Percentiles rank a stretch among this genome's conserved stretches.
Conservation (phyloP, 2,797 vertebrate species). For the Anguilla megastoma region DNA sequence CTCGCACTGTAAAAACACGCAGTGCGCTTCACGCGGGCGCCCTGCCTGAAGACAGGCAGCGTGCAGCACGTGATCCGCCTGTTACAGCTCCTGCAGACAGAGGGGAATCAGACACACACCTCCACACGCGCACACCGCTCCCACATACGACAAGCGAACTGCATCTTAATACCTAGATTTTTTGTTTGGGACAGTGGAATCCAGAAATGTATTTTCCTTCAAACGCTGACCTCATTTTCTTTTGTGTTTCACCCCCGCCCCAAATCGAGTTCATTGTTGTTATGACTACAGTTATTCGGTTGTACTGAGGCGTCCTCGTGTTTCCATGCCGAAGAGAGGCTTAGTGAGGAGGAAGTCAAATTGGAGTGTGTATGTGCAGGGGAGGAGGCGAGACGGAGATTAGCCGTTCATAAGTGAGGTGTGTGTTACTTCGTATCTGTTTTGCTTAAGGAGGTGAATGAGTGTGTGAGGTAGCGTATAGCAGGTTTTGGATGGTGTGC, state of each 20-base stretch:
- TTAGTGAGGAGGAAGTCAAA: conserved; percentile 64
- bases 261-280: conserved; percentile 73
- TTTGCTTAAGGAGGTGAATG: conserved; percentile 41
- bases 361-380: conserved; percentile 43
- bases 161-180: conserved; percentile 69
- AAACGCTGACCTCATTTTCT: conserved; percentile 77
- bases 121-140: conserved; percentile 66
- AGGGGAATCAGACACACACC: conserved; percentile 65
- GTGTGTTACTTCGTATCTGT: conserved; percentile 63
- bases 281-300: conserved; percentile 65
- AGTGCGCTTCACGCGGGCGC: conserved; percentile 67
- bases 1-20: conserved; percentile 72
- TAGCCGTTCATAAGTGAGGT: conserved; percentile 43
- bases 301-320: conserved; percentile 66
- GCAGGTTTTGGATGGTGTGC: conserved; percentile 66
- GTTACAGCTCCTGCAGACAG: conserved; percentile 59
- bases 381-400: conserved; percentile 53
- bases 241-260: conserved; percentile 65
- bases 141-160: conserved; percentile 68
- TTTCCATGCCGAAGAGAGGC: conserved; percentile 50
- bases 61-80: conserved; percentile 66
- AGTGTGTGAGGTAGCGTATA: conserved; percentile 73
- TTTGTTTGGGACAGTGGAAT: conserved; percentile 69
- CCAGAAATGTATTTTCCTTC: conserved; percentile 69
- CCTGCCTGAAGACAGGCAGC: conserved; percentile 67